Evolutionary conservation across 2,113 vertebrate genomes (phyloP).

Genomic region (Microcebus griseorufus): DNA sequence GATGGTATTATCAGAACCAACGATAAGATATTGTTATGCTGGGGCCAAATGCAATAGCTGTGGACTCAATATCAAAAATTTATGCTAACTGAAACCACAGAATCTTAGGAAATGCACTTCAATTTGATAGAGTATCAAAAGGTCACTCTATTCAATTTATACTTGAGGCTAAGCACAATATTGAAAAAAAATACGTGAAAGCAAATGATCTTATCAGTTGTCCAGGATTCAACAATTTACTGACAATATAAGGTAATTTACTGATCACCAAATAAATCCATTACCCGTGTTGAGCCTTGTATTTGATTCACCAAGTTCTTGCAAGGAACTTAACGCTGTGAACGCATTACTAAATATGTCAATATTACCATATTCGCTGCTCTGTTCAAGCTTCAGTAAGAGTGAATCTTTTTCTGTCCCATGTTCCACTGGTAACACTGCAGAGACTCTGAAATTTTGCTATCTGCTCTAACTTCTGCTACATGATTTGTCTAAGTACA

Average conservation of each 20-base stretch:
- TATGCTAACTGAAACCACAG: constrained; percentile 91
- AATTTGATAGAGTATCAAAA: constrained; percentile 91
- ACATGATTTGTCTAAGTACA: not conserved
- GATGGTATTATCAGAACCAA: constrained; percentile 69
- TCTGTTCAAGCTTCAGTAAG: not conserved
- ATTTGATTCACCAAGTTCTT: constrained; percentile 64
- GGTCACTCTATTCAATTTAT: constrained; percentile 94
- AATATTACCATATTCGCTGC: not conserved
- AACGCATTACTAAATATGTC: constrained; percentile 76
- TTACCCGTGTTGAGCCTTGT: constrained; percentile 81
- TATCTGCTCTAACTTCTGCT: not conserved
- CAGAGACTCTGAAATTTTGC: not conserved
- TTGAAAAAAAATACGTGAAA: constrained; percentile 91
- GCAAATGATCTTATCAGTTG: constrained; percentile 91
- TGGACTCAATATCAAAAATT: constrained; percentile 86
- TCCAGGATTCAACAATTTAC: constrained; percentile 87
- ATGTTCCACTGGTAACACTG: not conserved
- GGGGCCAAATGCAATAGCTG: constrained; percentile 65
- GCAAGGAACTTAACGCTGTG: constrained; percentile 78
- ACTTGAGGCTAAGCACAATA: constrained; percentile 86
- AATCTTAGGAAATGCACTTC: constrained; percentile 92
- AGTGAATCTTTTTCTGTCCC: not conserved
- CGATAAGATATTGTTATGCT: constrained; percentile 76
- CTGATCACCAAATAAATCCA: constrained; percentile 91
- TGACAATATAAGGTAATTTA: constrained; percentile 88